Evolutionary conservation across 1,140 invertebrate species (phyloP), one percentile per base, ranked within the genome.

Genomic region (Bombus terrestris): DNA sequence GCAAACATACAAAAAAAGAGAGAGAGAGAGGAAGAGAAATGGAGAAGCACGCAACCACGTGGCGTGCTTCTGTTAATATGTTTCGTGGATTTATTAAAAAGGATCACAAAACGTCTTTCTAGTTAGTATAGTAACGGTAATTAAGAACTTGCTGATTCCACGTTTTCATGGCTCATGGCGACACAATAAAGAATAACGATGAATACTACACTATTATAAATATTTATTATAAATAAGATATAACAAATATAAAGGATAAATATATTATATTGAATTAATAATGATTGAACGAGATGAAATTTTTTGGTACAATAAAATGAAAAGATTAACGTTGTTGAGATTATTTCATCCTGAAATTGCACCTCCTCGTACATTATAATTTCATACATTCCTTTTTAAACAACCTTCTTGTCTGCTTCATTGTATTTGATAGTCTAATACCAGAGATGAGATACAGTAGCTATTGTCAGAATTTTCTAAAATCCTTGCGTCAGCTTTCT

Each of bases 231-330:
- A 92, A 91, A 91, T 92, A 89, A 92, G 86, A 90, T 91, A 92
- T 91, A 92, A 92, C 85, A 91, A 88, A 92, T 90, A 92, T 92
- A 92, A 86, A 90, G 88, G 77, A 90, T 90, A 87, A 89, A 90
- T 90, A 90, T 90, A 90, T 92, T 92, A 92, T 92, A 92, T 91
- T 92, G 88, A 92, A 92, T 91, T 91, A 92, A 92, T 85, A 85
- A 92, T 91, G 89, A 92, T 92, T 89, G 86, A 92, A 91, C 85
- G 89, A 92, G 90, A 92, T 92, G 90, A 85, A 90, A 92, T 92
- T 92, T 92, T 92, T 92, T 92, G 92, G 92, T 92, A 92, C 91
- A 92, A 92, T 92, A 92, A 92, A 92, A 91, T 69, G 79, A 91
- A 92, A 92, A 89, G 88, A 86, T 86, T 81, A 92, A 88, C 66